Evolutionary conservation across 2,113 vertebrate species (phyloP).

Genomic region (Bufo bufo): DNA sequence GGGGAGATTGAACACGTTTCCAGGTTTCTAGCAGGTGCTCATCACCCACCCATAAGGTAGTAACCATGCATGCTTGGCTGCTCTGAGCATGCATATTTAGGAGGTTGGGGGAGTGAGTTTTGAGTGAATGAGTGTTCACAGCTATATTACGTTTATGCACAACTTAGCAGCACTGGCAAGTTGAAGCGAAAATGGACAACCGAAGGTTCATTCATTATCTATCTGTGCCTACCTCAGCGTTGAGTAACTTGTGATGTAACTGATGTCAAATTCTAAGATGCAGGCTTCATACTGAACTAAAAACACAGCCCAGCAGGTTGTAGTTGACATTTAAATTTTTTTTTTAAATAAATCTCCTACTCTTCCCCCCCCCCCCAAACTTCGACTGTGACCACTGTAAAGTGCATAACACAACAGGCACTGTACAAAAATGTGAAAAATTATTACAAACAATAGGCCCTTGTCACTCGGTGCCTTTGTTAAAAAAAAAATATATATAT

Average conservation of each 20-base stretch:
- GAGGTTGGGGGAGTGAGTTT: no score
- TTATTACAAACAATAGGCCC: not conserved
- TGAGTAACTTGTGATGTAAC: not conserved
- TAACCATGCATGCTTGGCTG: not conserved
- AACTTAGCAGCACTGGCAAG: not conserved
- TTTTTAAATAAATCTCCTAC: not conserved
- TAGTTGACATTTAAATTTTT: no score
- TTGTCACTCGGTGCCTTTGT: not conserved
- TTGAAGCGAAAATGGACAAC: not conserved
- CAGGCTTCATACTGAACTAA: not conserved
- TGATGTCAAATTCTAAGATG: not conserved
- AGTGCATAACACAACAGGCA: conserved; percentile 41
- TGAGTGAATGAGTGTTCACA: not conserved
- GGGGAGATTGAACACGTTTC: not conserved
- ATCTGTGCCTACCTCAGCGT: not conserved
- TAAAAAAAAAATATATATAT: no score
- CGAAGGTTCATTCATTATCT: not conserved
- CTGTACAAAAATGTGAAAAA: not conserved
- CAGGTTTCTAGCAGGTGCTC: not conserved
- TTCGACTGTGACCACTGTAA: not conserved
- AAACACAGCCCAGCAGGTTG: not conserved
- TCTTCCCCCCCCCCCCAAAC: no score
- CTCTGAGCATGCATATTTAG: no score
- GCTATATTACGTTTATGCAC: no score
- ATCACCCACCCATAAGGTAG: not conserved